Base-by-base conservation (phyloP, 1,140 invertebrate species). In the Eriosoma lanigerum region DNA sequence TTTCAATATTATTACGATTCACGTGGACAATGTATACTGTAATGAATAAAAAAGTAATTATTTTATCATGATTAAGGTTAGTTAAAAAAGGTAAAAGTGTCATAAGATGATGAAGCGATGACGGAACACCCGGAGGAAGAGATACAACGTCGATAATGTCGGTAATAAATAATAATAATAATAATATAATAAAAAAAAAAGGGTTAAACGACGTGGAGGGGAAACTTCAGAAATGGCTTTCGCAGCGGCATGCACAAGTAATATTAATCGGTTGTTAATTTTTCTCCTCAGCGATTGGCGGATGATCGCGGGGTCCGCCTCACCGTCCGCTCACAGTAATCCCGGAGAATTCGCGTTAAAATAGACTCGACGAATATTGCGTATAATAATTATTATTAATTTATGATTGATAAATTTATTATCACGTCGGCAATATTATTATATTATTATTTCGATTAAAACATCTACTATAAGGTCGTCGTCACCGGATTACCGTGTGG, bases 211-310 rank as follows among this genome's bases (percentile, higher is more conserved):
- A 19, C 4, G 15, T 19, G 8, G 58, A 17, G 26, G 17, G 58
- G 29, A 62, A 26, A 26, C 17, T 1, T 1, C 21, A 58, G 58
- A 62, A 32, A 62, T 32, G 24, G 13, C 58, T 29, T 60, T 19
- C 21, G 21, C n/a, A 21, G 13, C 15, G 21, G 24, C 54, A 24
- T 15, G 12, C 32, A n/a, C n/a, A n/a, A 58, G 26, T 62, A 62
- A 62, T n/a, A n/a, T 62, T 62, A 62, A 62, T 62, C 26, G 26
- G 58, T 62, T 62, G 58, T 62, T 62, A 62, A 29, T 62, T 29
- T 62, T 62, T 62, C 13, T 32, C 17, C 26, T 29, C 26, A 24
- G 15, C 26, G 10, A 48, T 10, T 10, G 46, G 10, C 12, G 24
- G 56, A 58, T 21, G 56, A 12, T 58, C 56, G 56, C 21, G 56